Conservation (phyloP, 2,888 invertebrate genomes). For the Halocaridina rubra region DNA sequence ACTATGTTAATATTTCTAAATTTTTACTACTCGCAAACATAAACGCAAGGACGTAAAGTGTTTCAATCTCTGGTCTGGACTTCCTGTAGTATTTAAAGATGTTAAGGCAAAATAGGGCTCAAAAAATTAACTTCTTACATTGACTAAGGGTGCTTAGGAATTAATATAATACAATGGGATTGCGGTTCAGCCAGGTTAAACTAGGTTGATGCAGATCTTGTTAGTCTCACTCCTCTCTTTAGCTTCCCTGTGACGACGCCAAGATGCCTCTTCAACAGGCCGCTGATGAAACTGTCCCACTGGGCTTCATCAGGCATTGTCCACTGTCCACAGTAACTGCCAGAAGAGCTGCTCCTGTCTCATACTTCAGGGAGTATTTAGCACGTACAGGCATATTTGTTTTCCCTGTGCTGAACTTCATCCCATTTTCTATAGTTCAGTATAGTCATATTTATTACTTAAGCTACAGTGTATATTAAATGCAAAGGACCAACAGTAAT, state of each 20-base stretch:
- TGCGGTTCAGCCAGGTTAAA: not conserved
- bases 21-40: not conserved
- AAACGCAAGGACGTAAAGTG: not conserved
- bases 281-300: too few species aligned
- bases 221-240: not conserved
- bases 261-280: too few species aligned
- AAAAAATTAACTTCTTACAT: not conserved
- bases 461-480: too few species aligned
- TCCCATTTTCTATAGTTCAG: too few species aligned
- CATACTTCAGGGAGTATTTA: too few species aligned
- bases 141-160: not conserved
- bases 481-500: too few species aligned
- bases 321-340: too few species aligned
- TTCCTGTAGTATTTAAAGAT: not conserved
- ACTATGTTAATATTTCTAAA: not conserved
- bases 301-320: too few species aligned
- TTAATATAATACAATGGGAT: not conserved
- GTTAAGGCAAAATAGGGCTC: not conserved
- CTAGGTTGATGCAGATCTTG: not conserved
- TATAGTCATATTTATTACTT: too few species aligned
- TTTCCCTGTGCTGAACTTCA: too few species aligned
- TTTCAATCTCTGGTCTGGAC: not conserved
- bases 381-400: too few species aligned
- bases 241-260: not conserved
- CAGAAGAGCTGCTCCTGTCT: too few species aligned